Conservation (phyloP, 1,140 invertebrate genomes). For the Pseudomyrmex sp. region DNA sequence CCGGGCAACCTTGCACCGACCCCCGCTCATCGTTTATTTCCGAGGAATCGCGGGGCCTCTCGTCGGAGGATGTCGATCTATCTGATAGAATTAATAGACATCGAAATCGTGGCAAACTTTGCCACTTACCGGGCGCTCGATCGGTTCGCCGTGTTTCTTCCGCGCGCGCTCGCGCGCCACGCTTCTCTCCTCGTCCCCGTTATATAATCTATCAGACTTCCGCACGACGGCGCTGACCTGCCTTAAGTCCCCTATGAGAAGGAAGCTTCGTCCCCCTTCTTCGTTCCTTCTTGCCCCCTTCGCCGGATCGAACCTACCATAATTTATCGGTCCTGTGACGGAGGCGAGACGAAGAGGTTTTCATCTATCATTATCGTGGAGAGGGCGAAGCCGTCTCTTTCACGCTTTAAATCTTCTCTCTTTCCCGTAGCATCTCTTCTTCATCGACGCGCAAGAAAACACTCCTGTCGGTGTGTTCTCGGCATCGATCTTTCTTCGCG, state of each 20-base stretch:
- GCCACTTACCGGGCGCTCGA: constrained; percentile 47
- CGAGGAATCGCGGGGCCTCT: constrained; percentile 16
- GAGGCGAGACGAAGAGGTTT: constrained; percentile 55
- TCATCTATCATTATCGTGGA: constrained; percentile 72
- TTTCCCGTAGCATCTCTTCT: constrained; percentile 58
- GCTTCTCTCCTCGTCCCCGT: constrained; percentile 42
- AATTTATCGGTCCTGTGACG: constrained; percentile 72
- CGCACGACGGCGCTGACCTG: constrained; percentile 56
- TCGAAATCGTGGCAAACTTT: constrained; percentile 56
- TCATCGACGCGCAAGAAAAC: constrained; percentile 50
- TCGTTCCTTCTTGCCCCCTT: constrained; percentile 6
- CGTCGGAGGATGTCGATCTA: constrained; percentile 35
- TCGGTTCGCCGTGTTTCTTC: constrained; percentile 56
- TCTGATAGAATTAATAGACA: constrained; percentile 61
- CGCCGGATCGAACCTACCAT: constrained; percentile 55
- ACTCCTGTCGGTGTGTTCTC: constrained; percentile 66
- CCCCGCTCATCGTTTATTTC: constrained; percentile 46
- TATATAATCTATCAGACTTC: constrained; percentile 59
- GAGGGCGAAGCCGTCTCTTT: constrained; percentile 67
- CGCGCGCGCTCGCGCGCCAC: neutral
- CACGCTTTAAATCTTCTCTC: constrained; percentile 46
- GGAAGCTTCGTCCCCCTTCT: constrained; percentile 50
- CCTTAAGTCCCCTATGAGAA: constrained; percentile 46
- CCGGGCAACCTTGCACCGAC: constrained; percentile 47
- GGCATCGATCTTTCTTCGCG: constrained; percentile 62